Base-by-base conservation (phyloP, 2,113 vertebrate species). In the Hippocampus comes region DNA sequence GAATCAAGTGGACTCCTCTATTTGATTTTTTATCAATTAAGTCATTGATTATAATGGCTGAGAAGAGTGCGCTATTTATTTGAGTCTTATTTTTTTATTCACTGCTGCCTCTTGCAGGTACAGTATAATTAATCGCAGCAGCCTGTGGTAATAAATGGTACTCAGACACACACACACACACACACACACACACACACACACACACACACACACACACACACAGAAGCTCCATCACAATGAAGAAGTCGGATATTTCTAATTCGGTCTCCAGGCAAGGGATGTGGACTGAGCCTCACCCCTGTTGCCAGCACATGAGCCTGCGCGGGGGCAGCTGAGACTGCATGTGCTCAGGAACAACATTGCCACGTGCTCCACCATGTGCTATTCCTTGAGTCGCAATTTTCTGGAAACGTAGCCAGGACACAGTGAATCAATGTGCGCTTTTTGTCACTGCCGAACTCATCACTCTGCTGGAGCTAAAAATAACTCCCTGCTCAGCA, bases 341-440 rank as follows among this genome's bases (percentile, higher is more conserved):
- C 87, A 85, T 88, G 88, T 86, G 86, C 83, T 83, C 72, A 14
- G 66, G 77, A 72, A 79, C 73, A 74, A 81, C 77, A 79, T 78
- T 85, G 79, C 83, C 87, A 84, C 75, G 83, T 87, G 76, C 82
- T 82, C 48, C 74, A 68, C 51, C 48, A 4, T 3, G 7, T 84
- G 76, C 81, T 81, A 48, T 72, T 70, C 49, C 42, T 3, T 1
- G 7, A 61, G 75, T 42, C 8, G 17, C 61, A 51, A 73, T 59
- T 63, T 63, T 63, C 75, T 82, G 69, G 79, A 86, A 72, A 73
- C 78, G 56, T 78, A 68, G 1, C 17, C 55, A 17, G 23, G 14
- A 41, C 27, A 11, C 43, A 25, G 67, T 53, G 21, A 73, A 76
- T 82, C 68, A 68, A 59, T 15, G 25, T 68, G 79, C 74, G 69